Evolutionary conservation across 2,888 invertebrate species (phyloP).

Genomic region (Pristionchus maxplancki): DNA sequence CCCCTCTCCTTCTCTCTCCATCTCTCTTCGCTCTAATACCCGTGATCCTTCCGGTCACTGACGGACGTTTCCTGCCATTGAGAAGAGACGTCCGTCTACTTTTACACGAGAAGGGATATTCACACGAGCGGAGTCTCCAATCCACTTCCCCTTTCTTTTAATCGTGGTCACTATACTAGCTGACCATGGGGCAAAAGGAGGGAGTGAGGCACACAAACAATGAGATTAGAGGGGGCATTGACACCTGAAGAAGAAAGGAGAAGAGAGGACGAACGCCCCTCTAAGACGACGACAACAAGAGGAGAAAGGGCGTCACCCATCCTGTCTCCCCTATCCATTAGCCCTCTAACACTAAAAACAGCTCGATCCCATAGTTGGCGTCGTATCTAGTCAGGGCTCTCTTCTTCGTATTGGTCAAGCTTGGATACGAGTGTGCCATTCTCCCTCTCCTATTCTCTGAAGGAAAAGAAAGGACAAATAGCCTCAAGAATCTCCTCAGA

Average conservation of each 20-base stretch:
- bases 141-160: neutral
- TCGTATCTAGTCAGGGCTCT: constrained; percentile 2
- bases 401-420: constrained; percentile 26
- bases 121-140: neutral
- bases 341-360: neutral
- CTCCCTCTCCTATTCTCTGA: neutral
- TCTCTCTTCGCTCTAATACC: constrained; percentile 38
- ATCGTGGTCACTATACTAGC: constrained; percentile 16
- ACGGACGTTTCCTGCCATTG: constrained; percentile 41
- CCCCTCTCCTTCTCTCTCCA: neutral
- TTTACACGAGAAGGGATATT: constrained; percentile 35
- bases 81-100: constrained; percentile 4
- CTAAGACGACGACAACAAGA: constrained; percentile 32
- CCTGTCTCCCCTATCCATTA: constrained; percentile 1
- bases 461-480: neutral
- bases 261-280: constrained; percentile 15
- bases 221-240: constrained; percentile 42
- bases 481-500: neutral
- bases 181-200: neutral
- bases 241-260: constrained; percentile 17
- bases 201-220: constrained; percentile 12
- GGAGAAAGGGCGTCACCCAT: neutral
- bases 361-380: neutral
- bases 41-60: constrained; percentile 50
- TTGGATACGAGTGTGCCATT: constrained; percentile 34